Evolutionary conservation across 2,797 vertebrate genomes (phyloP).

Genomic region (Mastacembelus armatus): DNA sequence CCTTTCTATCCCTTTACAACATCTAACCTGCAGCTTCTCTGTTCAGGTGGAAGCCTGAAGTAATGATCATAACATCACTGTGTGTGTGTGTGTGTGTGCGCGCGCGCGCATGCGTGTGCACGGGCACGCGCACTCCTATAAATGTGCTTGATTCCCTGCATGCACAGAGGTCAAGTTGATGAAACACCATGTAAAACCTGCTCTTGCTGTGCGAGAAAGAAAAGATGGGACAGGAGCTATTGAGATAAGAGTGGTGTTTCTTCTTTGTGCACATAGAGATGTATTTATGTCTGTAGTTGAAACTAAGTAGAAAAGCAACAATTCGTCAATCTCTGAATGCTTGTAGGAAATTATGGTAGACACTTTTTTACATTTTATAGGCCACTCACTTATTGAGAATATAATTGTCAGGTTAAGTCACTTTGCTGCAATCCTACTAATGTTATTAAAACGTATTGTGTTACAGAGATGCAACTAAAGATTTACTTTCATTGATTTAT

Average conservation of each 20-base stretch:
- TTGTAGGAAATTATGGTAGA: too few relatives aligned
- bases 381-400: neutral
- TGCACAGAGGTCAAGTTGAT: constrained; percentile 55
- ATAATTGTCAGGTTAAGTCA: neutral
- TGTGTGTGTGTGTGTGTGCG: constrained; percentile 11
- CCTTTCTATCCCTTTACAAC: constrained; percentile 3
- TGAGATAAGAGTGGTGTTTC: constrained; percentile 39
- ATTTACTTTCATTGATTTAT: too few relatives aligned
- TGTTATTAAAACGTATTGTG: too few relatives aligned
- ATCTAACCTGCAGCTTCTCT: constrained; percentile 13
- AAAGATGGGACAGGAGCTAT: constrained; percentile 31
- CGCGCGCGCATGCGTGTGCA: neutral
- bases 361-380: neutral
- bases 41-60: constrained; percentile 17
- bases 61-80: constrained; percentile 7
- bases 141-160: constrained; percentile 28
- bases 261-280: neutral
- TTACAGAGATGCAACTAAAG: too few relatives aligned
- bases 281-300: neutral
- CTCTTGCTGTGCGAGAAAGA: constrained; percentile 34
- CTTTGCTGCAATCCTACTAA: too few relatives aligned
- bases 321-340: neutral
- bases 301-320: neutral
- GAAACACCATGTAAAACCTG: constrained; percentile 64
- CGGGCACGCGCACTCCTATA: neutral